A percentile compares a stretch with the other conserved stretches of the same genome.
phyloP scores from a whole-genome alignment of 2,113 vertebrate species.

The Mesitornis unicolor region DNA sequence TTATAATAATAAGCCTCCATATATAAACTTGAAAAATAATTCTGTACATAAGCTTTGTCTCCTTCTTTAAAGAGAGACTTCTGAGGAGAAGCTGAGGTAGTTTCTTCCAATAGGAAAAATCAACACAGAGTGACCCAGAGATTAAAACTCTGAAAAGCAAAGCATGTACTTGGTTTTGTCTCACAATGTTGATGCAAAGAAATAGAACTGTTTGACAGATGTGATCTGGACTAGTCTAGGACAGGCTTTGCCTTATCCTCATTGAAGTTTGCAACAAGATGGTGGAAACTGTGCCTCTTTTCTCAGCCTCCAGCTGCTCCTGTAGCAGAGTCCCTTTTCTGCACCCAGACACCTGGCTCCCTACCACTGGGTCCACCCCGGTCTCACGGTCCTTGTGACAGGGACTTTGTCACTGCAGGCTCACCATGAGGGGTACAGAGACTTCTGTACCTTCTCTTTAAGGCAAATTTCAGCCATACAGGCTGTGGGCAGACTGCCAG shows the following conservation, averaged over 20 bases:
- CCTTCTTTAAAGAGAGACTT: background rate
- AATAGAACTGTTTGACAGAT: background rate
- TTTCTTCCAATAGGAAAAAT: background rate
- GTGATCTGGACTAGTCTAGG: background rate
- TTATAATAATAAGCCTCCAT: background rate
- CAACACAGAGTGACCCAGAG: background rate
- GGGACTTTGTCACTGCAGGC: fast-evolving
- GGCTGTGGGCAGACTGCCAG: background rate
- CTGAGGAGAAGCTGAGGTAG: background rate
- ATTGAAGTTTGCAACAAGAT: background rate
- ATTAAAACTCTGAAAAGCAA: background rate
- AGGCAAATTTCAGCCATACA: background rate
- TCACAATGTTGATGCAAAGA: background rate
- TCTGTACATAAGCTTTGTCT: background rate
- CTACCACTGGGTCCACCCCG: background rate
- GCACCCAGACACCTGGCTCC: fast-evolving
- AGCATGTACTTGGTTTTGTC: background rate
- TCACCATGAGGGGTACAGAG: background rate
- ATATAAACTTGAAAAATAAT: background rate
- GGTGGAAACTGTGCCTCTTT: fast-evolving
- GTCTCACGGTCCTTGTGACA: background rate
- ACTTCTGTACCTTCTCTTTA: background rate
- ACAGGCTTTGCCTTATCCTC: background rate
- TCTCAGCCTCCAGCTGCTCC: background rate
- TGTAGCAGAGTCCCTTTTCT: background rate